Base-by-base conservation (phyloP, 2,888 invertebrate genomes). In the Masnerella sp. region DNA sequence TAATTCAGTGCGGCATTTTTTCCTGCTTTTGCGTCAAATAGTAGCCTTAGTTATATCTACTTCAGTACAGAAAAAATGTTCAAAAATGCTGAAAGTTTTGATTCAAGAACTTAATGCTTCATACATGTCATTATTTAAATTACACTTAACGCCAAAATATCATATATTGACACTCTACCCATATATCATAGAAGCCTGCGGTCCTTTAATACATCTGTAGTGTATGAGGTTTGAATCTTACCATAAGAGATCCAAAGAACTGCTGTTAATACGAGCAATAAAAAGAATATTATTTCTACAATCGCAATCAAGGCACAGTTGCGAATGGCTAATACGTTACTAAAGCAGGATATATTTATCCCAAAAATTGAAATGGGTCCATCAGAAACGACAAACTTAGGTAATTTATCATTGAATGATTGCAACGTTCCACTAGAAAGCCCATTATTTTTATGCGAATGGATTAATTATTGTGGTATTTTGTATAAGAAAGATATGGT, bases 151-250 rank as follows among this genome's bases (percentile, higher is more conserved):
- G 47, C 54, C 45, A 4, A 75, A 73, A 45, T 40, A 22, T 8
- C 71, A 71, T 51, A 5, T 56, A 7, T 5, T 62, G 0, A 32
- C 34, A 0, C 64, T 56, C 25, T 64, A 56, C 8, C 42, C 56
- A 4, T 14, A 7, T 4, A 14, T 42, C 5, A 54, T 70, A 18
- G 11, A 12, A 0, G 17, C 11, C 1, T 61, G 62, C 49, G 73
- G 68, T 11, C 68, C 62, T 9, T 20, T 62, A 1, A 34, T 69
- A 9, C 42, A 74, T 45, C 32, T 69, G 2, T 64, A 64, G 69
- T 56, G 51, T 25, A 74, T 74, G 74, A 9, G 59, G 4, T 45
- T 64, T 3, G 69, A 69, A 45, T 42, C 59, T n/a, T 64, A 74
- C 25, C 54, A 74, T 25, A 54, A 51, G 7, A 30, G 62, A 30